Conservation (phyloP, 1,140 invertebrate species). For the Lysiphlebus fabarum region DNA sequence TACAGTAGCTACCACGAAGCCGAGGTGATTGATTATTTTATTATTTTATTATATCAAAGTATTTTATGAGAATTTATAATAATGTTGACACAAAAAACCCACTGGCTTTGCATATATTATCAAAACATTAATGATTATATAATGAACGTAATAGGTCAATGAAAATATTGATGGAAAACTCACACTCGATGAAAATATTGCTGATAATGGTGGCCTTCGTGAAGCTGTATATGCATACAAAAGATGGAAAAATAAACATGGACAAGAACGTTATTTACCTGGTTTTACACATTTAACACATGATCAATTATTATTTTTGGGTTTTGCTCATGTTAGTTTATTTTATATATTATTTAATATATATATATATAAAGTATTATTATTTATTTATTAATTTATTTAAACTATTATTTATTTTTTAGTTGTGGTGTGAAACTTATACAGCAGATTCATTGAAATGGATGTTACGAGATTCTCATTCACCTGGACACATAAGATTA, state of each 20-base stretch:
- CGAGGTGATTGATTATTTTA: conserved; percentile 36
- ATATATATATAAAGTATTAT: neutral
- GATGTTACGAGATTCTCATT: conserved; percentile 72
- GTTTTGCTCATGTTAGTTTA: conserved; percentile 76
- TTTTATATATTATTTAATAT: neutral
- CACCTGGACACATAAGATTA: conserved; percentile 72
- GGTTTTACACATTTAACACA: conserved; percentile 72
- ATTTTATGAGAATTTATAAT: neutral
- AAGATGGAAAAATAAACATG: conserved; percentile 59
- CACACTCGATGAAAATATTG: conserved; percentile 86
- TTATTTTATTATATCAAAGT: neutral
- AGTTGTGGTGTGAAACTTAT: conserved; percentile 77
- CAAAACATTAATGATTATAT: neutral
- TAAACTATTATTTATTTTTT: conserved; percentile 27
- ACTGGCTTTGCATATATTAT: conserved; percentile 12
- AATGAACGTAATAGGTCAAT: conserved; percentile 33
- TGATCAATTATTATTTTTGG: conserved; percentile 86
- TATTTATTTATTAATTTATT: neutral
- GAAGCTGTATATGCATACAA: conserved; percentile 75
- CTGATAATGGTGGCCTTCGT: conserved; percentile 84
- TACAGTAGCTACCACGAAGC: conserved; percentile 72
- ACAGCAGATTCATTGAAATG: conserved; percentile 63
- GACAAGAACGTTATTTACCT: conserved; percentile 65
- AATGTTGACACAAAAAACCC: neutral
- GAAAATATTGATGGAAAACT: conserved; percentile 72